Evolutionary conservation across 2,113 vertebrate species (phyloP).

Genomic region (Nannobrachium achirus): DNA sequence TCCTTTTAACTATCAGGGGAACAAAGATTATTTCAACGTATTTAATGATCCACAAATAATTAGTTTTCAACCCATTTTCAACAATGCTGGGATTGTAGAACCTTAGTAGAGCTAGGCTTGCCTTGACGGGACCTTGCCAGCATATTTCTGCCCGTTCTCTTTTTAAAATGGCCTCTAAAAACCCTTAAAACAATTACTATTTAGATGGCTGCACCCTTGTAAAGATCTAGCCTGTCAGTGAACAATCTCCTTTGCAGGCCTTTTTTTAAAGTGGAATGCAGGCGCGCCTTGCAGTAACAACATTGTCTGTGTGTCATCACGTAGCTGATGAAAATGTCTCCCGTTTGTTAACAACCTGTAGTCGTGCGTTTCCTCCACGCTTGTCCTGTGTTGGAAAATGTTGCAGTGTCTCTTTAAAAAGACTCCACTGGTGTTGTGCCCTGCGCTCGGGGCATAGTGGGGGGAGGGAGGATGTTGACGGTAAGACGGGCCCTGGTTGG

Average conservation of each 20-base stretch:
- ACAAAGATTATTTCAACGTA: too few relatives aligned
- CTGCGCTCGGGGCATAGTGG: conserved; percentile 57
- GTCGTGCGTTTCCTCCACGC: background rate
- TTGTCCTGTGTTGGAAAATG: background rate
- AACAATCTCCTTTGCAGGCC: background rate
- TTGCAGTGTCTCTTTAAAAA: conserved; percentile 76
- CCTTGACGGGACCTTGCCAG: too few relatives aligned
- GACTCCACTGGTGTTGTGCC: conserved; percentile 52
- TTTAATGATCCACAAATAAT: too few relatives aligned
- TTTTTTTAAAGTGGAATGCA: background rate
- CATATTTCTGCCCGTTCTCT: too few relatives aligned
- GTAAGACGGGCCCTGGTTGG: conserved; percentile 66
- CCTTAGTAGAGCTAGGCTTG: too few relatives aligned
- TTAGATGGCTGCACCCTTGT: too few relatives aligned
- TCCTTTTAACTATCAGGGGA: too few relatives aligned
- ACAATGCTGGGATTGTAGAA: too few relatives aligned
- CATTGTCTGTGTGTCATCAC: conserved; percentile 55
- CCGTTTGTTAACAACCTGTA: conserved; percentile 19
- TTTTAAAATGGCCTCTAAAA: too few relatives aligned
- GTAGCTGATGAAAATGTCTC: conserved; percentile 51
- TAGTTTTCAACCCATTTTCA: too few relatives aligned
- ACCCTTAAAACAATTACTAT: too few relatives aligned
- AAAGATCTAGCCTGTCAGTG: too few relatives aligned
- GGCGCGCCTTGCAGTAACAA: conserved; percentile 18
- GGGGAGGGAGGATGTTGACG: conserved; percentile 69